These are phyloP conservation scores for Cataglyphis altisquamis DNA, from an alignment of 2,888 invertebrate genomes.

Conservation along the genomic window DNA sequence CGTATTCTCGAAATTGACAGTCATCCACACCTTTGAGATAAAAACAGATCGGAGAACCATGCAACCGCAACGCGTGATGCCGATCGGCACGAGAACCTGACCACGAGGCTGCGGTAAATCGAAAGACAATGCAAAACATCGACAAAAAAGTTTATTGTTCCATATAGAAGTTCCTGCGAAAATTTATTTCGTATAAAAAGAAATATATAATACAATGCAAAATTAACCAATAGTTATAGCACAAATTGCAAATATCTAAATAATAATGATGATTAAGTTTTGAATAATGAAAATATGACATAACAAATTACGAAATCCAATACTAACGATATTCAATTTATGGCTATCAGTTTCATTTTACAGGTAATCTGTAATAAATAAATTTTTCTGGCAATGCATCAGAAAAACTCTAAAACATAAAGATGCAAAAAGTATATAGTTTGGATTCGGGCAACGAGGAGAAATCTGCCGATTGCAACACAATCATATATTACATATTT, in stretches of 20 bases:
- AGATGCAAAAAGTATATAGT: not conserved
- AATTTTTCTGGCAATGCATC: not conserved
- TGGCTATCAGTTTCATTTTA: not conserved
- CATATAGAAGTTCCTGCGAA: not conserved
- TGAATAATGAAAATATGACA: not conserved
- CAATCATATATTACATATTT: not conserved
- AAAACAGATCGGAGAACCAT: constrained; percentile 56
- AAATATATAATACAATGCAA: not conserved
- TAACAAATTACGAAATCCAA: not conserved
- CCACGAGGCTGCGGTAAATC: constrained; percentile 63
- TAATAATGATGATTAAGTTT: not conserved
- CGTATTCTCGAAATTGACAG: constrained; percentile 51
- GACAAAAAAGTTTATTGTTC: constrained; percentile 38
- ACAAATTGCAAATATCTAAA: not conserved
- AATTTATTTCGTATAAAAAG: not conserved
- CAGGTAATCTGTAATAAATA: not conserved
- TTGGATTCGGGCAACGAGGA: not conserved
- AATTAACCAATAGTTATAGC: not conserved
- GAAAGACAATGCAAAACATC: constrained; percentile 49
- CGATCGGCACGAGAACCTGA: constrained; percentile 35
- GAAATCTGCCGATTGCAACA: not conserved
- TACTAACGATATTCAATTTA: not conserved
- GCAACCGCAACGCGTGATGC: constrained; percentile 58
- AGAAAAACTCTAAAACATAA: not conserved
- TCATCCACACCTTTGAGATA: constrained; percentile 51